Base-by-base conservation (phyloP, 2,113 vertebrate species). In the Perccottus glenii region DNA sequence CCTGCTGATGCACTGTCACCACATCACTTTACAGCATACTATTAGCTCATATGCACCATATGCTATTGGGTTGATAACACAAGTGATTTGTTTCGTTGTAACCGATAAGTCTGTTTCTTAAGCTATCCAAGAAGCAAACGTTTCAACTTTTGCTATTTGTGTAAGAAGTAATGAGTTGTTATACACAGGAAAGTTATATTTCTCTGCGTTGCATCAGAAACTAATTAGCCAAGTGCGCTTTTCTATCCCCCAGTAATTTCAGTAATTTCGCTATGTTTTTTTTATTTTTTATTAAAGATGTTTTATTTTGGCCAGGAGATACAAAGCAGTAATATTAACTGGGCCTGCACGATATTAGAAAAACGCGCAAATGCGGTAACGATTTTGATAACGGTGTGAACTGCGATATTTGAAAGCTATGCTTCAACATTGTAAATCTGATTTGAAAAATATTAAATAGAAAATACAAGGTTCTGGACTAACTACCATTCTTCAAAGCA, bases 1-100 rank as follows among this genome's bases (percentile, higher is more conserved):
- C 11, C 58, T 63, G 63, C 19, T 38, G 19, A 65, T 78, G 80
- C 84, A 50, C 51, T 73, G 82, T 85, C 79, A 83, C 67, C 75
- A 40, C 73, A 64, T 19, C 40, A 66, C n/a, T 52, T 58, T 60
- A 12, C 67, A 42, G 11, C 56, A 61, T 59, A 6, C 44, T 36
- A 15, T 64, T 80, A 68, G 60, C 70, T 42, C 15, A 42, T 40
- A 27, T 16, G 40, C 35, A 42, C 55, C 55, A 11, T 10, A 16
- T 40, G n/a, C 9, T 35, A 36, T 27, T 50, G 15, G 27, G 51
- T 35, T 14, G 51, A 36, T 33, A 36, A 7, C 33, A 55, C 11
- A 12, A n/a, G 51, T n/a, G 2, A 11, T 55, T 35, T 55, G 36
- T n/a, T 35, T n/a, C 14, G 5, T 55, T 7, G 19, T 11, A 32